phyloP scores from a whole-genome alignment of 2,797 vertebrate species.

The Clarias fuscus region DNA sequence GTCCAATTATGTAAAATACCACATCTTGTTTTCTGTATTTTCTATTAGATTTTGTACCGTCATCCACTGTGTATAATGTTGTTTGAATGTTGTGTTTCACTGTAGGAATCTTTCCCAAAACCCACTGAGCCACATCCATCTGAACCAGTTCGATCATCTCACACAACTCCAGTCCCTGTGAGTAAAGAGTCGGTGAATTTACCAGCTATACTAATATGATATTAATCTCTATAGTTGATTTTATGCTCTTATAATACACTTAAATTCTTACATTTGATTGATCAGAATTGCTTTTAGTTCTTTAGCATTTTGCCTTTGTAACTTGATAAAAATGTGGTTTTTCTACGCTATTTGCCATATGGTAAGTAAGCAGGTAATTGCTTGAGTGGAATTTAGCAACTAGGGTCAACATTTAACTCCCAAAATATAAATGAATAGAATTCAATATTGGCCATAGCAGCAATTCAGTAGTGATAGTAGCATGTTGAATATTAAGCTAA shows the following conservation, averaged over 20 bases:
- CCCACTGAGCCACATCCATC: constrained; percentile 71
- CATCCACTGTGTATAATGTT: not conserved
- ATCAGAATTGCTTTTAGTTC: too few relatives aligned
- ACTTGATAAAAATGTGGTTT: not conserved
- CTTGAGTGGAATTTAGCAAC: not conserved
- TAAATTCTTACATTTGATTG: not conserved
- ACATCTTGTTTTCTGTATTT: not conserved
- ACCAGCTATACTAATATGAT: not conserved
- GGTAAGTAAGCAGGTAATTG: not conserved
- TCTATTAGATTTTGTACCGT: too few relatives aligned
- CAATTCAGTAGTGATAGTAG: not conserved
- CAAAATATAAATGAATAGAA: not conserved
- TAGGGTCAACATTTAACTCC: not conserved
- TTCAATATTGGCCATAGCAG: not conserved
- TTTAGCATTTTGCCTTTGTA: not conserved
- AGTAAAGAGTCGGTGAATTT: constrained; percentile 59
- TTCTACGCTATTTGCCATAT: not conserved
- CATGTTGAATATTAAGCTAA: not conserved
- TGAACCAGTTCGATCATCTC: constrained; percentile 72
- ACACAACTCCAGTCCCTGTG: constrained; percentile 81
- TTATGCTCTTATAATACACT: too few relatives aligned
- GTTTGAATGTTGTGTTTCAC: constrained; percentile 54
- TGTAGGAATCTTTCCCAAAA: constrained; percentile 83
- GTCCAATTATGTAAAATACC: too few relatives aligned
- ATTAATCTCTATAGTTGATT: not conserved